phyloP scores from a whole-genome alignment of 2,113 vertebrate species.

The Platycercus adscitus region DNA sequence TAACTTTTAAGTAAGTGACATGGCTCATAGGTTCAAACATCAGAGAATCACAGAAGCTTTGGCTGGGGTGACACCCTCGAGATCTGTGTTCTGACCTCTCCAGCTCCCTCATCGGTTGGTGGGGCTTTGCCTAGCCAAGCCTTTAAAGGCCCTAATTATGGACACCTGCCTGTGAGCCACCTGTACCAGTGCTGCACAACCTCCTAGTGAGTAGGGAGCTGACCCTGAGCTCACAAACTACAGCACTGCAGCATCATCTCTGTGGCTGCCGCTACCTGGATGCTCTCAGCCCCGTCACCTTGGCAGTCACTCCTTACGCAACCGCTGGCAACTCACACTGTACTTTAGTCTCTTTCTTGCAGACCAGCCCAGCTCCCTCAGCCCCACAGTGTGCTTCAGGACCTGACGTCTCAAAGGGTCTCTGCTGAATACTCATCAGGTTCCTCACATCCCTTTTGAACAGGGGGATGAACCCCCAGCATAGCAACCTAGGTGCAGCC shows the following conservation, averaged over 20 bases:
- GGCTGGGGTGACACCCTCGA: background rate
- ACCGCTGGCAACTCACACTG: no score
- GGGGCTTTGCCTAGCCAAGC: background rate
- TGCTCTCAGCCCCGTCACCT: background rate
- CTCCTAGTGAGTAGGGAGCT: background rate
- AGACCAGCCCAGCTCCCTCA: background rate
- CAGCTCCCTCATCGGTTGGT: background rate
- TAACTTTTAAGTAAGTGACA: background rate
- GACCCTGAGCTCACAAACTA: background rate
- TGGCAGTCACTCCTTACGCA: background rate
- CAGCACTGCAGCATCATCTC: fast-evolving
- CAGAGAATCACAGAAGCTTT: background rate
- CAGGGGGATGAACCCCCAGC: background rate
- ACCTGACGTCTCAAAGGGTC: background rate
- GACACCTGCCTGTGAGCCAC: background rate
- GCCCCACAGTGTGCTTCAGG: background rate
- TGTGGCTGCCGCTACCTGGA: fast-evolving
- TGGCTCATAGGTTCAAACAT: background rate
- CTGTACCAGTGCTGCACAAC: background rate
- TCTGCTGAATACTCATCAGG: background rate
- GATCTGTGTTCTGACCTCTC: background rate
- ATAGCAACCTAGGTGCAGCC: background rate
- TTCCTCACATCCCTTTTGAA: background rate
- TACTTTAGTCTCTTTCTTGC: background rate
- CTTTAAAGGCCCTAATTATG: background rate